A percentile compares a stretch with the other conserved stretches of the same genome.
These are phyloP conservation scores for Odontamblyopus rebecca DNA, from an alignment of 2,797 vertebrate species.

Conservation along the genomic window DNA sequence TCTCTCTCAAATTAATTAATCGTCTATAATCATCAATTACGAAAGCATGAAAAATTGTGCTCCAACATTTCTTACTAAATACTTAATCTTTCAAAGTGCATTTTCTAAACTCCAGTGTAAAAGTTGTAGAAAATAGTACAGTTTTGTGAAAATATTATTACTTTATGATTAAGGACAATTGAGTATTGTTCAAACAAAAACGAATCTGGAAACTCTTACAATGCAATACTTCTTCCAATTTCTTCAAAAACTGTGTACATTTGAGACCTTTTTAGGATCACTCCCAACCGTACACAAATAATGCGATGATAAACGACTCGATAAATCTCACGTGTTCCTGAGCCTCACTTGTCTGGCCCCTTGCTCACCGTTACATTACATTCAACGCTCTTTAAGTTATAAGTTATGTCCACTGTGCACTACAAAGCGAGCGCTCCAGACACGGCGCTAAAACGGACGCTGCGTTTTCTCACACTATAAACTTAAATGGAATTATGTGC, in stretches of 20 bases:
- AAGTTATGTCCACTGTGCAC: constrained; percentile 1
- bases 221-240: no score
- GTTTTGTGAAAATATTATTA: no score
- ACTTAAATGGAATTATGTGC: neutral
- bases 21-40: no score
- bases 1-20: no score
- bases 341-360: constrained; percentile 33
- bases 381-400: neutral
- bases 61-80: no score
- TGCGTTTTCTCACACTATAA: neutral
- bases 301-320: neutral
- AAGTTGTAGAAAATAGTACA: no score
- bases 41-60: no score
- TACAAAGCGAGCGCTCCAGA: constrained; percentile 1
- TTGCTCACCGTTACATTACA: neutral
- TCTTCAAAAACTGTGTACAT: neutral
- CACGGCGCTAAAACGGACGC: neutral
- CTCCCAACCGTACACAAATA: neutral
- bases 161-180: no score
- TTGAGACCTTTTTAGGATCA: neutral
- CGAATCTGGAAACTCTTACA: no score
- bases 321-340: constrained; percentile 29
- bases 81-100: no score
- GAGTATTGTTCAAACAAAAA: no score
- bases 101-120: no score